Evolutionary conservation across 2,888 invertebrate species (phyloP).

Genomic region (Drosophila picticornis): DNA sequence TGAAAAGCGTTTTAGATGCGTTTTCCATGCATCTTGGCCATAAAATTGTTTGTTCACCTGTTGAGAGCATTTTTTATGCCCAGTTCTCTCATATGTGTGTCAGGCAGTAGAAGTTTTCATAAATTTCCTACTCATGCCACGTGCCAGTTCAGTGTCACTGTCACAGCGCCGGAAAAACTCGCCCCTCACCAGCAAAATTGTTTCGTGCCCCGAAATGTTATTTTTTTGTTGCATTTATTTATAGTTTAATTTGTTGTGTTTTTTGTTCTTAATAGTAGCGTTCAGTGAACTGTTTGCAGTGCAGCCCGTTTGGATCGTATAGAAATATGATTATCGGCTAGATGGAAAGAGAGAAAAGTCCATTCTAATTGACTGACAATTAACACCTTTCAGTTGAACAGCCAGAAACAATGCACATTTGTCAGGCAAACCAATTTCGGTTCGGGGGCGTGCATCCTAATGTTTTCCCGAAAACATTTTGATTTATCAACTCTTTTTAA

Average conservation of each 20-base stretch:
- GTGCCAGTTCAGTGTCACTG: slow-evolving; percentile 57
- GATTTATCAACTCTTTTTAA: slow-evolving; percentile 81
- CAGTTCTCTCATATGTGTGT: slow-evolving; percentile 42
- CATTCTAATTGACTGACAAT: slow-evolving; percentile 61
- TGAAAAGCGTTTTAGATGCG: slow-evolving; percentile 13
- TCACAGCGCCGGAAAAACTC: slow-evolving; percentile 17
- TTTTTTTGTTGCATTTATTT: slow-evolving; percentile 17
- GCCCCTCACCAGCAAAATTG: slow-evolving; percentile 4
- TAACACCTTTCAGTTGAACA: slow-evolving; percentile 63
- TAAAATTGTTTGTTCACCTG: slow-evolving; percentile 82
- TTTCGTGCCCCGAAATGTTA: slow-evolving; percentile 8
- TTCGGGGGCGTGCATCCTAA: slow-evolving; percentile 45
- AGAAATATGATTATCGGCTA: slow-evolving; percentile 58
- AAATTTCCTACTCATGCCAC: slow-evolving; percentile 51
- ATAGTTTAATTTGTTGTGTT: slow-evolving; percentile 18
- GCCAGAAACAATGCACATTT: slow-evolving; percentile 55
- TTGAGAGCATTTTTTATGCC: slow-evolving; percentile 76
- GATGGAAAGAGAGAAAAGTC: slow-evolving; percentile 21
- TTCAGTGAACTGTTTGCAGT: not conserved
- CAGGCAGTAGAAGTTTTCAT: slow-evolving; percentile 58
- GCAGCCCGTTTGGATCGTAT: not conserved
- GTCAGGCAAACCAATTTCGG: slow-evolving; percentile 53
- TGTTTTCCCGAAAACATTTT: slow-evolving; percentile 65
- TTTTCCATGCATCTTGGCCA: slow-evolving; percentile 30
- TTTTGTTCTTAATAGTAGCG: slow-evolving; percentile 28